These are phyloP conservation scores for Diaperis boleti DNA, from an alignment of 2,888 invertebrate species.

Conservation along the genomic window DNA sequence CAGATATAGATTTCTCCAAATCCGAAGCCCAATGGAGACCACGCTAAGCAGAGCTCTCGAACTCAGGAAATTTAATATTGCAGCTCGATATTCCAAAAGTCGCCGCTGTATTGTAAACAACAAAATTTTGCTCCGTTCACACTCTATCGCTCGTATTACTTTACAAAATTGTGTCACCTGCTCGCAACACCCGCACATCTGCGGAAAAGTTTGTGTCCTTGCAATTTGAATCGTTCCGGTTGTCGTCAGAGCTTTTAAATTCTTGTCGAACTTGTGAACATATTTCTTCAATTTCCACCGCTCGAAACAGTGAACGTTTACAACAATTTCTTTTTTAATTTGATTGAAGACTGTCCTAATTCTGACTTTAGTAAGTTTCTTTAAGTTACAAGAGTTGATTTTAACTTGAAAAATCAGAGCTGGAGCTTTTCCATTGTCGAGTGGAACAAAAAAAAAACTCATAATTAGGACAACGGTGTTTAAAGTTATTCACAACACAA, in stretches of 20 bases:
- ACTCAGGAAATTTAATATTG: constrained; percentile 16
- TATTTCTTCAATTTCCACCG: constrained; percentile 24
- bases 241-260: constrained; percentile 31
- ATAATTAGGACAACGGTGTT: constrained; percentile 20
- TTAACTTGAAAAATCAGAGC: constrained; percentile 26
- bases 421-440: constrained; percentile 24
- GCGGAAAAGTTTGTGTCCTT: constrained; percentile 34
- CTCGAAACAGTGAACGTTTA: constrained; percentile 7
- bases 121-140: neutral
- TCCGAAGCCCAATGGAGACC: constrained; percentile 4
- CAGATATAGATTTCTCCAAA: constrained; percentile 16
- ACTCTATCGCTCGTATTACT: constrained; percentile 1
- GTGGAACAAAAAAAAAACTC: constrained; percentile 30
- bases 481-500: neutral
- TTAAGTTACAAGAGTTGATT: constrained; percentile 22
- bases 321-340: constrained; percentile 15
- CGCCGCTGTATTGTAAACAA: neutral
- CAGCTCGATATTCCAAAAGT: neutral
- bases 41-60: constrained; percentile 3
- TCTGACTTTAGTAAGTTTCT: neutral
- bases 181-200: constrained; percentile 27
- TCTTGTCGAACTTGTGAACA: constrained; percentile 39
- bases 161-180: constrained; percentile 36
- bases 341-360: constrained; percentile 1
- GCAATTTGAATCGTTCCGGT: constrained; percentile 31